Evolutionary conservation across 2,797 vertebrate species (phyloP), one percentile per base, ranked within the genome.

Genomic region (Petrocephalus schoutedeni): DNA sequence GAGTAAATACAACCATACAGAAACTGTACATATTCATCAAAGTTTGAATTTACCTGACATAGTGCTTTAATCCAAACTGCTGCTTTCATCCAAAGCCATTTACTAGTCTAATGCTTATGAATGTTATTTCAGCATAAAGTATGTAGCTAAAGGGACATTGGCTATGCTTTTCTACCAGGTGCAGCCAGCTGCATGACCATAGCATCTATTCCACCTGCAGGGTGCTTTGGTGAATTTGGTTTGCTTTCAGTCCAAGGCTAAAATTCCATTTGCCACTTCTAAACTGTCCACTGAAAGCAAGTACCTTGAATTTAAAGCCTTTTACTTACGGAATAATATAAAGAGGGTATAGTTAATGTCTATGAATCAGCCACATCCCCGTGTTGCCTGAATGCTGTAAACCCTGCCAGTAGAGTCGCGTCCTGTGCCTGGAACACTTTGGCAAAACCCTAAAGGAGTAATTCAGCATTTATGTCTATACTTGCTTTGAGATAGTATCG

Each of bases 1-100:
- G 4, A 64, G 6, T 83, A 49, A 89, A 89, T 92, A 71, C 90
- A 87, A 93, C 88, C 87, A 51, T 56, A 82, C 56, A 91, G 49
- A 21, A 53, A 51, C 45, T 51, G 21, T 21, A 21, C 36, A 32
- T 71, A 51, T 51, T 6, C 3, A 45, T 56, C 19, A 4, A 28
- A 86, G 36, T n/a, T 45, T 12, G 32, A 86, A 49, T 58, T 45
- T 16, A 1, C n/a, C 21, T 9, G 21, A 84, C 45, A 1, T 36
- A 16, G 3, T n/a, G 77, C 77, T 82, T 82, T 19, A 49, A 51
- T 6, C 1, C 77, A 21, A 80, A 7, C 32, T 85, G 84, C 32
- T 58, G 32, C 84, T 56, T 36, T 71, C 64, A 71, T 32, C 3
- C 32, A 71, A 36, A 32, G 32, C 2, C 28, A 32, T 71, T 71